Evolutionary conservation across 92 coral and sea anemone species (phyloP).

Genomic region (Hydrozoanthus gracilis): DNA sequence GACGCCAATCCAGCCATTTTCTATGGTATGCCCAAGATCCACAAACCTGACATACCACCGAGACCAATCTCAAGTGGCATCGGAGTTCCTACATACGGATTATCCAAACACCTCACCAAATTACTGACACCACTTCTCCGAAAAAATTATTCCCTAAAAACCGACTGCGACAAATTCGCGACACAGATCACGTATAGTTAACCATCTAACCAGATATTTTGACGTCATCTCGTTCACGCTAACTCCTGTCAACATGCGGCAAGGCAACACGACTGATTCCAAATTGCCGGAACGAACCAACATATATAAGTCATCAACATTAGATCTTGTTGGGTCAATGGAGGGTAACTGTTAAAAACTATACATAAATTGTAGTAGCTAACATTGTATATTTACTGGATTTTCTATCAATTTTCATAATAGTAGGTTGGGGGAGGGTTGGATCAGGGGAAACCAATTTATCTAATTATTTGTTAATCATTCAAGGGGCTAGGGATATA

Average conservation of each 20-base stretch:
- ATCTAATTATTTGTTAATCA: no score
- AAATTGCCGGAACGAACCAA: constrained; percentile 23
- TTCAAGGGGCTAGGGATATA: no score
- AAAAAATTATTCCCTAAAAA: constrained; percentile 29
- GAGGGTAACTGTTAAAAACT: no score
- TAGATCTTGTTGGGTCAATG: no score
- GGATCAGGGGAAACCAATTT: no score
- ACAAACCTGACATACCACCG: background rate
- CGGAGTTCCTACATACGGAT: background rate
- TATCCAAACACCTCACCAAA: constrained; percentile 18
- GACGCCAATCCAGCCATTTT: constrained; percentile 2
- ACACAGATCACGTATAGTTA: constrained; percentile 9
- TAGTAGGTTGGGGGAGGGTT: no score
- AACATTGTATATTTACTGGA: no score
- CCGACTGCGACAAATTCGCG: constrained; percentile 26
- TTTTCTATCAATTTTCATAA: no score
- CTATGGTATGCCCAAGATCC: constrained; percentile 20
- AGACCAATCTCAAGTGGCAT: constrained; percentile 13
- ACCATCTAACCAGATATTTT: constrained; percentile 3
- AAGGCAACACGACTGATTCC: constrained; percentile 8
- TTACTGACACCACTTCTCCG: constrained; percentile 7
- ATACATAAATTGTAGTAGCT: no score
- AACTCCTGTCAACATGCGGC: background rate
- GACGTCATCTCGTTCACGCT: constrained; percentile 5
- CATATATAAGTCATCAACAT: constrained; percentile 21